Evolutionary conservation across 1,140 invertebrate genomes (phyloP), one percentile per base, ranked within the genome.

Genomic region (Platyscapa corneri): DNA sequence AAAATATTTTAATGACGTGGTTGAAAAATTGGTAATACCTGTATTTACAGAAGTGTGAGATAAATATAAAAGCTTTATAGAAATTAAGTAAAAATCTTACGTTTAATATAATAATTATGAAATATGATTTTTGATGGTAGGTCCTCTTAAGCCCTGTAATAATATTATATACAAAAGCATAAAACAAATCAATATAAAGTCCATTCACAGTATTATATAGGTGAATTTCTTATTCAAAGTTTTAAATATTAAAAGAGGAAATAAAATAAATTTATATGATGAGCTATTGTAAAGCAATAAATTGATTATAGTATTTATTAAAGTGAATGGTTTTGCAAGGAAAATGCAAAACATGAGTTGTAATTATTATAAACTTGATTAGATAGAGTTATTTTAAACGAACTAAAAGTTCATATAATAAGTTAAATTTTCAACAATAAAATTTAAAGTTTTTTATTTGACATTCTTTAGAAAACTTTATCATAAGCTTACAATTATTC

Each of bases 131-230:
- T 89, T 32, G 65, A 79, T 46, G 64, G n/a, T 82, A 89, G 42
- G 87, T 87, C 46, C 42, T 83, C 70, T 83, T 88, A 86, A 80
- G 87, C 64, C 84, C 64, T 77, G 42, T 89, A 83, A 87, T 12
- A 85, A 74, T 87, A 86, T 53, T 53, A 76, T 76, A 49, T 3
- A 67, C 30, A 49, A 67, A 83, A 75, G 0, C 34, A 49, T 37
- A 79, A 77, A 32, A 30, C 32, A 34, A 76, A 85, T 72, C 76
- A 23, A 87, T 72, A 84, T 76, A 70, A 87, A 87, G 56, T 83
- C 70, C 83, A 88, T 90, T 89, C 86, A 82, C 88, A 88, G 87
- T 89, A 88, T 89, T 89, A 89, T 79, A 70, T 79, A 87, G 42
- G 70, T 87, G 79, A 90, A 86, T 87, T 83, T 83, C 82, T 65